Conservation (phyloP, 2,888 invertebrate genomes). For the Gandaritis pyraliata region DNA sequence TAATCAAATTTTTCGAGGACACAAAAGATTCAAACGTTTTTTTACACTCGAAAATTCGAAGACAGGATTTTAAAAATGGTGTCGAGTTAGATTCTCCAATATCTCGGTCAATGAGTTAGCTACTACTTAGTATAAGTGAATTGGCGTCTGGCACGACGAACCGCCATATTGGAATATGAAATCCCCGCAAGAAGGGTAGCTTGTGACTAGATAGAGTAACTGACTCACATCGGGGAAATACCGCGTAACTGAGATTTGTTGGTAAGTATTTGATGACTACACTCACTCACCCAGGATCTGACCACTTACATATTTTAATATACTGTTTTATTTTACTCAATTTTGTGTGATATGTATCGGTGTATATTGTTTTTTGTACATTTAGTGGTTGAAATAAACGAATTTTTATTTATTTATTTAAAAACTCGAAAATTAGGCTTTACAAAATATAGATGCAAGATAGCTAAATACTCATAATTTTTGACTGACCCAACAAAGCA, state of each 20-base stretch:
- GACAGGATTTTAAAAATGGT: slow-evolving; percentile 24
- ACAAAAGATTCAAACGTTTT: not conserved
- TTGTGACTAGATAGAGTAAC: slow-evolving; percentile 40
- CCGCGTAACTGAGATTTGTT: not conserved
- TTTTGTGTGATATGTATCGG: too few species aligned
- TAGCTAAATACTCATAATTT: too few species aligned
- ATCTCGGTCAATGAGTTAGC: slow-evolving; percentile 58
- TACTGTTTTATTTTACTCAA: too few species aligned
- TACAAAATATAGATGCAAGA: too few species aligned
- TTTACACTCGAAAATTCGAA: not conserved
- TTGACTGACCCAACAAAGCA: not conserved
- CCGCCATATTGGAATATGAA: slow-evolving; percentile 76
- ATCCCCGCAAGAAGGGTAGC: slow-evolving; percentile 59
- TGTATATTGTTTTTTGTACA: too few species aligned
- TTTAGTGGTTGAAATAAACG: too few species aligned
- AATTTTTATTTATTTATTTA: too few species aligned
- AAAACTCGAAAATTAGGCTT: too few species aligned
- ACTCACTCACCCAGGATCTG: too few species aligned
- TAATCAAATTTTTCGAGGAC: not conserved
- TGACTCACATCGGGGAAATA: slow-evolving; percentile 21
- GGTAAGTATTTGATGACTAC: not conserved
- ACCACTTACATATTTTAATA: too few species aligned
- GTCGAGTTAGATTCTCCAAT: slow-evolving; percentile 46
- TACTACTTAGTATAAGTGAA: slow-evolving; percentile 71
- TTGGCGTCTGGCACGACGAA: slow-evolving; percentile 67